A percentile compares a stretch with the other conserved stretches of the same genome.
These are phyloP conservation scores for Eurystomus gularis DNA, from an alignment of 2,113 vertebrate genomes.

Conservation along the genomic window DNA sequence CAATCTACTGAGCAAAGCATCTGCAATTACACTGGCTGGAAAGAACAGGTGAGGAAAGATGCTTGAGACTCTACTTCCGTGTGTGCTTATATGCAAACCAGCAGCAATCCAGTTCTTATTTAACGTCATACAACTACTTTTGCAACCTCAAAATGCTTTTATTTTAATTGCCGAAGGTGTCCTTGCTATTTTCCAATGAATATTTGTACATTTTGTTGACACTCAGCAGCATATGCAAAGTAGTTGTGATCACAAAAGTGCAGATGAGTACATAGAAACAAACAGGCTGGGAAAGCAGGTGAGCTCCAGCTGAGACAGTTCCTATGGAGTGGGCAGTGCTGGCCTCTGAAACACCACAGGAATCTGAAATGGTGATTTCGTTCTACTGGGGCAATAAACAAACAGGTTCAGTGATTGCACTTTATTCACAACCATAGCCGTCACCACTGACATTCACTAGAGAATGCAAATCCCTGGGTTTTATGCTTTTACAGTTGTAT, in stretches of 20 bases:
- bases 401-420: background rate
- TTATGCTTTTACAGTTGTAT: background rate
- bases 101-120: background rate
- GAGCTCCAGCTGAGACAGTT: background rate
- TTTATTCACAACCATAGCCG: conserved; percentile 3
- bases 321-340: background rate
- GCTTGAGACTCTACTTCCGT: rapidly evolving
- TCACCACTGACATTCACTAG: background rate
- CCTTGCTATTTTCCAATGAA: background rate
- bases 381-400: background rate
- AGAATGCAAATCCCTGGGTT: background rate
- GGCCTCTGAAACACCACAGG: background rate
- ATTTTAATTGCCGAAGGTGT: background rate
- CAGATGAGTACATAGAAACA: background rate
- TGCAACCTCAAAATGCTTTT: background rate
- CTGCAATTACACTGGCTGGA: background rate
- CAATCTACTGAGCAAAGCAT: background rate
- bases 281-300: background rate
- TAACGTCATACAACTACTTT: background rate
- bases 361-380: background rate
- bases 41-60: background rate
- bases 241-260: background rate
- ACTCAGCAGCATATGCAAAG: background rate
- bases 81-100: background rate
- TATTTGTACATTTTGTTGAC: background rate